Evolutionary conservation across 2,888 invertebrate genomes (phyloP).

Genomic region (Drosophila fungiperda): DNA sequence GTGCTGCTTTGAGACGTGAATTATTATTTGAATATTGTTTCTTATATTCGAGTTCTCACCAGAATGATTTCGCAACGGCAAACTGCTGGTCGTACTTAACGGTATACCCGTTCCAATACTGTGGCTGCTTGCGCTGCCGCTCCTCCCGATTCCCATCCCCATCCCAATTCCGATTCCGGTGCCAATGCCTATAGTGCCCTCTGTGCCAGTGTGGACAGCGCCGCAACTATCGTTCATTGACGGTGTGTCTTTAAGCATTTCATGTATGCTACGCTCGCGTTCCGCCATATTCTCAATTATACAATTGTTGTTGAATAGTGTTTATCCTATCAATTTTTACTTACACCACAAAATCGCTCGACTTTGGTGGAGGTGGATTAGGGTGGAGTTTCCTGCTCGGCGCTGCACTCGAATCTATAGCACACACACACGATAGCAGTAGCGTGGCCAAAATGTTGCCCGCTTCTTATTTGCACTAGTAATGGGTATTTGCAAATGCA

Average conservation of each 20-base stretch:
- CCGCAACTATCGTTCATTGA: conserved; percentile 91
- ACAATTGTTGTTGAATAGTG: background rate
- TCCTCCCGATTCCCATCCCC: conserved; percentile 51
- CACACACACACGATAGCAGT: conserved; percentile 2
- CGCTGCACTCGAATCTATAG: conserved; percentile 11
- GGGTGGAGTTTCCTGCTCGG: background rate
- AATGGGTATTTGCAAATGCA: conserved; percentile 8
- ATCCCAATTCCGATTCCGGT: conserved; percentile 37
- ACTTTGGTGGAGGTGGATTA: conserved; percentile 16
- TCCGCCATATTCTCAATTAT: conserved; percentile 66
- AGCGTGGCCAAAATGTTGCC: conserved; percentile 8
- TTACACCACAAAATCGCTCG: conserved; percentile 47
- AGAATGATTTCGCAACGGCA: conserved; percentile 90
- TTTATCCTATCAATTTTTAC: conserved; percentile 31
- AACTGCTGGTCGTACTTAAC: conserved; percentile 88
- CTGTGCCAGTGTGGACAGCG: conserved; percentile 91
- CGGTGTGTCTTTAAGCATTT: conserved; percentile 94
- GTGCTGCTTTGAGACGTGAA: conserved; percentile 69
- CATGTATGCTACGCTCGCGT: conserved; percentile 88
- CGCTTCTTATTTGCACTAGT: conserved; percentile 1
- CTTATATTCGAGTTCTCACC: conserved; percentile 83
- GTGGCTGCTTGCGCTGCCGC: conserved; percentile 60
- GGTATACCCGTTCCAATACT: conserved; percentile 85
- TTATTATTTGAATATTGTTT: conserved; percentile 2
- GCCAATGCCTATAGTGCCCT: conserved; percentile 82